A percentile compares a stretch with the other conserved stretches of the same genome.
These are phyloP conservation scores for Darevskia nairensis DNA, from an alignment of 2,797 vertebrate genomes.

Conservation along the genomic window DNA sequence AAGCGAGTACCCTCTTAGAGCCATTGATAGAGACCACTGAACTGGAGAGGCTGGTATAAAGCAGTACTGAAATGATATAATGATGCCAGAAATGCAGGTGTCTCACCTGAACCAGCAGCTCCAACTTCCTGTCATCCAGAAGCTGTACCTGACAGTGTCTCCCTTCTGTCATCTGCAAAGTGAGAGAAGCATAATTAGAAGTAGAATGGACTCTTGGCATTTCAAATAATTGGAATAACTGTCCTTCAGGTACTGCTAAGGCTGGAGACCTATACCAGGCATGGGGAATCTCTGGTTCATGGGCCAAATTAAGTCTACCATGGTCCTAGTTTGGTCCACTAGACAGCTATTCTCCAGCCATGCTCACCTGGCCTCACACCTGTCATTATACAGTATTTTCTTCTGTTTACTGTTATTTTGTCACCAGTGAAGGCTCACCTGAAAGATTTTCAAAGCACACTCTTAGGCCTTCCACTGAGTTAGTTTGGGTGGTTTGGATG, in stretches of 20 bases:
- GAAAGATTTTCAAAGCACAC: not conserved
- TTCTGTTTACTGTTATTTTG: not conserved
- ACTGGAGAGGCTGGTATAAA: not conserved
- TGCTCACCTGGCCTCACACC: too few species aligned
- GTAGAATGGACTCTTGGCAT: not conserved
- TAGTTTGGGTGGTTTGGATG: not conserved
- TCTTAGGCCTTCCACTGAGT: not conserved
- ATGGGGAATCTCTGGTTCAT: too few species aligned
- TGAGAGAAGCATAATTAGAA: conserved; percentile 39
- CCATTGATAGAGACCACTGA: not conserved
- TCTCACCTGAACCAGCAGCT: conserved; percentile 96
- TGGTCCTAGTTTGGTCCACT: too few species aligned
- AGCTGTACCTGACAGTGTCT: conserved; percentile 93
- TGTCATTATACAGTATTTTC: too few species aligned
- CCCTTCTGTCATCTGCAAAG: conserved; percentile 94
- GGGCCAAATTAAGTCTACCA: too few species aligned
- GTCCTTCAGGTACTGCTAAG: not conserved
- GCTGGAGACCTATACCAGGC: not conserved
- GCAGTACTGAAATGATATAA: not conserved
- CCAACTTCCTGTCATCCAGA: conserved; percentile 93
- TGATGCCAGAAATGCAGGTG: not conserved
- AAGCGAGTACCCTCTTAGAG: not conserved
- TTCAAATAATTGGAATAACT: not conserved
- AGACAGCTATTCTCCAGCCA: not conserved
- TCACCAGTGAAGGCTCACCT: not conserved